These are phyloP conservation scores for Dastarcus helophoroides DNA, from an alignment of 2,888 invertebrate species.

Conservation along the genomic window DNA sequence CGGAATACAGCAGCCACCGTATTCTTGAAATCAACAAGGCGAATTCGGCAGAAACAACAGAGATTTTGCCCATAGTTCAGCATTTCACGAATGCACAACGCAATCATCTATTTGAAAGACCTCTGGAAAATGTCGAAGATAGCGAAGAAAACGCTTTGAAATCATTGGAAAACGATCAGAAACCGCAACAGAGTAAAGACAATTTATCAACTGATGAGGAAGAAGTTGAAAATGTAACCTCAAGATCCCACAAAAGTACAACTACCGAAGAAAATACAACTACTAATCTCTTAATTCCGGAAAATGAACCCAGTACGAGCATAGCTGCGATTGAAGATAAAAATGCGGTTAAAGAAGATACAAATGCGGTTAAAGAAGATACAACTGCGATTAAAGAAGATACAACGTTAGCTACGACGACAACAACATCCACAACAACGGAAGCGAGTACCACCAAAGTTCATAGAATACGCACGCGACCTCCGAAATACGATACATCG, in stretches of 20 bases:
- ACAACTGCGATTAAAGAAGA: slow-evolving; percentile 6
- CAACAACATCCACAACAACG: slow-evolving; percentile 30
- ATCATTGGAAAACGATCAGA: no score
- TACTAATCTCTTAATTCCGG: no score
- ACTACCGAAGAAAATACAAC: no score
- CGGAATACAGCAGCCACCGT: no score
- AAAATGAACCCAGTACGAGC: no score
- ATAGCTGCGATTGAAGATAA: no score
- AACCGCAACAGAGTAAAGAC: no score
- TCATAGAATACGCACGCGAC: slow-evolving; percentile 29
- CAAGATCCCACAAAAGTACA: no score
- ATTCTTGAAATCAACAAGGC: slow-evolving; percentile 2
- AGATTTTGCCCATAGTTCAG: slow-evolving; percentile 9
- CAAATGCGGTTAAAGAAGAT: slow-evolving; percentile 6
- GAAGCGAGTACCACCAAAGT: slow-evolving; percentile 26
- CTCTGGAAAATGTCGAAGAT: not conserved
- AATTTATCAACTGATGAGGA: no score
- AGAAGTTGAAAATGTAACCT: no score
- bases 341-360: no score
- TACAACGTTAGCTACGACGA: slow-evolving; percentile 16
- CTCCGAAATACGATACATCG: slow-evolving; percentile 41
- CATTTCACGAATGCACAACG: slow-evolving; percentile 7
- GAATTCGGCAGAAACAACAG: slow-evolving; percentile 6
- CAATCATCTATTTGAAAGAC: no score
- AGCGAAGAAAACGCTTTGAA: not conserved